Percentiles rank a stretch among this genome's conserved stretches.
Evolutionary conservation across 1,140 invertebrate species (phyloP).

Genomic region (Heliconius congener): DNA sequence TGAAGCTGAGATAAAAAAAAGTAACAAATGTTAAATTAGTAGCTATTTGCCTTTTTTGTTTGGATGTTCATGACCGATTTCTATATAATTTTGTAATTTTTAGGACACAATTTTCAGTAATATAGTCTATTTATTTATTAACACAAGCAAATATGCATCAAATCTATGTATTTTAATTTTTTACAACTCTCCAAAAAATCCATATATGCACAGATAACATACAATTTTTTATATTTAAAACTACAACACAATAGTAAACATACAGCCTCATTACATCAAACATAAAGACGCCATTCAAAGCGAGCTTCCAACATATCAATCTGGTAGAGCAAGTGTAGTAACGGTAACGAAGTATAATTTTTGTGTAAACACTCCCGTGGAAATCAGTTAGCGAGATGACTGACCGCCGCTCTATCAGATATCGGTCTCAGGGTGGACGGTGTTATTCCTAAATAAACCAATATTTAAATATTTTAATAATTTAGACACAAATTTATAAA

Average conservation of each 20-base stretch:
- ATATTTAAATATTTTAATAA: not conserved
- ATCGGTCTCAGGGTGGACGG: conserved; percentile 36
- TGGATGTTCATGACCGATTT: too few relatives aligned
- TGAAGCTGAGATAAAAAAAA: too few relatives aligned
- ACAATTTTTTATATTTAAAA: not conserved
- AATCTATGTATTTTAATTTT: not conserved
- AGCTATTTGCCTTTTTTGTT: too few relatives aligned
- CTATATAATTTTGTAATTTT: too few relatives aligned
- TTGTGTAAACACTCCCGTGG: conserved; percentile 55
- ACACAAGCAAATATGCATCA: too few relatives aligned
- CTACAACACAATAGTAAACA: not conserved
- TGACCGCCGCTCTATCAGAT: conserved; percentile 50
- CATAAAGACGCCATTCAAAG: conserved; percentile 4
- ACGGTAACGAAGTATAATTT: conserved; percentile 66
- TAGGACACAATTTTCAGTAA: too few relatives aligned
- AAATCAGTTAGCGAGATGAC: conserved; percentile 55
- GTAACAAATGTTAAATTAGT: too few relatives aligned
- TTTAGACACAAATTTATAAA: too few relatives aligned
- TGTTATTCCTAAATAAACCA: conserved; percentile 19
- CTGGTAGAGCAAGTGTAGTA: conserved; percentile 50
- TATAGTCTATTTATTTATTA: too few relatives aligned
- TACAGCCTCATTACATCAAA: not conserved
- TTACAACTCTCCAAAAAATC: not conserved
- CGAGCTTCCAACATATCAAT: conserved; percentile 50
- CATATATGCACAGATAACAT: not conserved